A percentile compares a stretch with the other conserved stretches of the same genome.
Conservation (phyloP, 1,140 invertebrate species). For the Eumaeus atala region DNA sequence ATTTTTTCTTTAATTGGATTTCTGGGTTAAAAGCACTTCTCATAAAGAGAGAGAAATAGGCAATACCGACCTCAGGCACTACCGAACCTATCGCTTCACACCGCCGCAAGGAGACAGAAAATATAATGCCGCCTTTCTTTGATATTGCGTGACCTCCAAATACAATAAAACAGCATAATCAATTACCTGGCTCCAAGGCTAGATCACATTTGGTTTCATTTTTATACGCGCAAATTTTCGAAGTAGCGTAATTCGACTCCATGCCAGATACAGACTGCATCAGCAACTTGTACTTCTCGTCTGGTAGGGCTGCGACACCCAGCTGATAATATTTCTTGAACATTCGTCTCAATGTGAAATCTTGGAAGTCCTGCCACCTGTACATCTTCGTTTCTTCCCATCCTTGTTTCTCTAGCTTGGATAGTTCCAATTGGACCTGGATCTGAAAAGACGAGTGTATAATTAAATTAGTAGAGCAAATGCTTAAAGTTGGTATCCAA, state of each 20-base stretch:
- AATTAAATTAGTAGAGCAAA: no score
- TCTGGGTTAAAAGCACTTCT: no score
- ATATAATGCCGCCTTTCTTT: no score
- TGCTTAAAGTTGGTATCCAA: no score
- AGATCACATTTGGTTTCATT: constrained; percentile 81
- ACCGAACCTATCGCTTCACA: no score
- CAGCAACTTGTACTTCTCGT: constrained; percentile 78
- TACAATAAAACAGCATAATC: background rate
- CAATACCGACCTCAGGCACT: no score
- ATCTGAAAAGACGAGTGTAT: constrained; percentile 42
- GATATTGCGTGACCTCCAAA: no score
- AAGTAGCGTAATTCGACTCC: constrained; percentile 85
- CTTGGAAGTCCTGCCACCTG: constrained; percentile 78
- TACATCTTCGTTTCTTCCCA: constrained; percentile 78
- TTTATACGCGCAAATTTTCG: constrained; percentile 85
- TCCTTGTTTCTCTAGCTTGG: constrained; percentile 64
- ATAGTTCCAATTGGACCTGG: constrained; percentile 59
- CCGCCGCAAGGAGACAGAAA: no score
- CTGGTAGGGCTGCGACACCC: constrained; percentile 81
- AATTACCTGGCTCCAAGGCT: constrained; percentile 82
- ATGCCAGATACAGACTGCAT: constrained; percentile 81
- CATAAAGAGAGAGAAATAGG: no score
- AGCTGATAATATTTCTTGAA: constrained; percentile 80
- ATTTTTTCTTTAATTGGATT: no score
- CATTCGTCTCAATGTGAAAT: constrained; percentile 78